phyloP scores from a whole-genome alignment of 2,113 vertebrate species.

The Varanus salvator region DNA sequence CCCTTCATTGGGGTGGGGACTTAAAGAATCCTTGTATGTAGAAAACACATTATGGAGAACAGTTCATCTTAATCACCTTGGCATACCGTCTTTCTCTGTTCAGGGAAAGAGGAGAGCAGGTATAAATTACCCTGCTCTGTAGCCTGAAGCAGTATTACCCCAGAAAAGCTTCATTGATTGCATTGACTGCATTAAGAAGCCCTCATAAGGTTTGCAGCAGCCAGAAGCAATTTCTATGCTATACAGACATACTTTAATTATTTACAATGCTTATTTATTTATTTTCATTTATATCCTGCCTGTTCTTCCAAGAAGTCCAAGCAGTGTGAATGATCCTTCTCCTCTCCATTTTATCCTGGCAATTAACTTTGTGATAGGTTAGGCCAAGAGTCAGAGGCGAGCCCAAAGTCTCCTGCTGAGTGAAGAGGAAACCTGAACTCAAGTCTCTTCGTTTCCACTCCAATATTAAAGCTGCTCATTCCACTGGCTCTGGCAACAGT shows the following conservation, averaged over 20 bases:
- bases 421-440: no score
- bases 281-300: no score
- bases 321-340: no score
- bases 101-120: not conserved
- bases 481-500: no score
- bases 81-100: not conserved
- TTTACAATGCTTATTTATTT: not conserved
- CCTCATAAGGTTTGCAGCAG: not conserved
- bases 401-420: no score
- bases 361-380: no score
- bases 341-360: no score
- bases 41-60: not conserved
- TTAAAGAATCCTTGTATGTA: not conserved
- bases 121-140: not conserved
- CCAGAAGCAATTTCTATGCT: not conserved
- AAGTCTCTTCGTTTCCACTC: no score
- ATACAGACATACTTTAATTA: not conserved
- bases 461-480: no score
- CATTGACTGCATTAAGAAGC: not conserved
- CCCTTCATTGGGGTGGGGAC: not conserved
- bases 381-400: no score
- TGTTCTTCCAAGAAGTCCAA: no score
- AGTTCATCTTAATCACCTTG: not conserved
- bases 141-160: not conserved
- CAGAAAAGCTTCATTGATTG: not conserved